Percentiles rank a stretch among this genome's conserved stretches.
Conservation (phyloP, 2,113 vertebrate genomes). For the Clinocottus analis region DNA sequence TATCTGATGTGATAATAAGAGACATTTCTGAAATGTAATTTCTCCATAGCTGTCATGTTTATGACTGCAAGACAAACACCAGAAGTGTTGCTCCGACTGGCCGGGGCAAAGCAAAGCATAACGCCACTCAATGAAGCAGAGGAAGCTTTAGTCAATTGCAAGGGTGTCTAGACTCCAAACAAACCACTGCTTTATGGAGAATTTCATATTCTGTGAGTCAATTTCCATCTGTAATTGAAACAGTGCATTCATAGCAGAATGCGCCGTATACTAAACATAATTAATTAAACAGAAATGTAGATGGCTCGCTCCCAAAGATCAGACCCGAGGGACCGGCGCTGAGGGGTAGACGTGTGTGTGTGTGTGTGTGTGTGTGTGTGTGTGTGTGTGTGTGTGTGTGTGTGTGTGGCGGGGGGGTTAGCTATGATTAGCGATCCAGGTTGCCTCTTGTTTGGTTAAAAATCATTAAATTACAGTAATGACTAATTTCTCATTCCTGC, state of each 20-base stretch:
- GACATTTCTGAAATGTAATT: slow-evolving; percentile 42
- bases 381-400: slow-evolving; percentile 1
- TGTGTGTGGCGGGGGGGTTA: not conserved
- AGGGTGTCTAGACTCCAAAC: slow-evolving; percentile 34
- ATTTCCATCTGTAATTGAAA: slow-evolving; percentile 80
- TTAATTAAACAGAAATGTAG: slow-evolving; percentile 82
- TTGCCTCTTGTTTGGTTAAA: slow-evolving; percentile 83
- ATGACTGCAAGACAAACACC: slow-evolving; percentile 8
- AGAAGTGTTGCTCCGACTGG: not conserved
- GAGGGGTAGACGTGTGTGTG: slow-evolving; percentile 31
- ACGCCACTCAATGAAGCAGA: not conserved
- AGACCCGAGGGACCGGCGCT: slow-evolving; percentile 63
- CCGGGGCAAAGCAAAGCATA: not conserved
- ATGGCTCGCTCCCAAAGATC: slow-evolving; percentile 78
- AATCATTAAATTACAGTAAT: slow-evolving; percentile 88
- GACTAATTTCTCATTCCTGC: slow-evolving; percentile 86
- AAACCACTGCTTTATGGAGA: slow-evolving; percentile 37
- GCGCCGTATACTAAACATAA: slow-evolving; percentile 78
- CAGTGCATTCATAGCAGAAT: slow-evolving; percentile 69
- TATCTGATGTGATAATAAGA: slow-evolving; percentile 46
- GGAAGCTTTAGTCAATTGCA: not conserved
- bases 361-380: slow-evolving; percentile 10
- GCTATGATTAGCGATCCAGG: slow-evolving; percentile 74
- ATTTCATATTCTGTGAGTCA: slow-evolving; percentile 73
- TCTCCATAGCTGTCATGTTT: slow-evolving; percentile 19